Base-by-base conservation (phyloP, 2,888 invertebrate genomes). In the Phengaris alcon region DNA sequence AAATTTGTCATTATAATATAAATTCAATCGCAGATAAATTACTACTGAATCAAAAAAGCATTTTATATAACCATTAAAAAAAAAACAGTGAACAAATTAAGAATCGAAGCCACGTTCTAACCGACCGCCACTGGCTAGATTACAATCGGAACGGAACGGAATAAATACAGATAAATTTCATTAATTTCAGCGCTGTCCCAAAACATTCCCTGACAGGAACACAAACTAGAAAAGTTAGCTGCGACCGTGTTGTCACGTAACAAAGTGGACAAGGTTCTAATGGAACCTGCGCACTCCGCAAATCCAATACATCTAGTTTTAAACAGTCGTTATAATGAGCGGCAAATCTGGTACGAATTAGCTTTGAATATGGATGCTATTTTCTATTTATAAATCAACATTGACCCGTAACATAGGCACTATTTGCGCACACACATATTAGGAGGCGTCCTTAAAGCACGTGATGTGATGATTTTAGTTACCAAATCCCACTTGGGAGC, bases 211-310 rank as follows among this genome's bases (percentile, higher is more conserved):
- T 7, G 72, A 72, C 72, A 72, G 72, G 51, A 72, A 72, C 52
- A 52, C 52, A 52, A 72, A 72, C 72, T 72, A 54, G 72, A 72
- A 52, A 72, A 72, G 52, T 72, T 72, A 72, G 72, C 35, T 54
- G 52, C 54, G 52, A 54, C 72, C 3, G 22, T 54, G 72, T 72
- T 72, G 54, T 72, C 52, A 52, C 72, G 52, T 72, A 72, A 72
- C 70, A 52, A 22, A 70, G 54, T 72, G 54, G 22, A 72, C 72
- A 52, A 44, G 15, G 72, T 72, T 72, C 52, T 72, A 72, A 52
- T 72, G 72, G 72, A 52, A 72, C 72, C 52, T 52, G 72, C 48
- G 48, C 48, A 35, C 35, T 48, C 4, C 7, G 48, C 48, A 48
- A 48, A 48, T 48, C 48, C 48, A 48, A 48, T 48, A 48, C 48